Conservation (phyloP, 2,113 vertebrate genomes). For the Acinonyx jubatus region DNA sequence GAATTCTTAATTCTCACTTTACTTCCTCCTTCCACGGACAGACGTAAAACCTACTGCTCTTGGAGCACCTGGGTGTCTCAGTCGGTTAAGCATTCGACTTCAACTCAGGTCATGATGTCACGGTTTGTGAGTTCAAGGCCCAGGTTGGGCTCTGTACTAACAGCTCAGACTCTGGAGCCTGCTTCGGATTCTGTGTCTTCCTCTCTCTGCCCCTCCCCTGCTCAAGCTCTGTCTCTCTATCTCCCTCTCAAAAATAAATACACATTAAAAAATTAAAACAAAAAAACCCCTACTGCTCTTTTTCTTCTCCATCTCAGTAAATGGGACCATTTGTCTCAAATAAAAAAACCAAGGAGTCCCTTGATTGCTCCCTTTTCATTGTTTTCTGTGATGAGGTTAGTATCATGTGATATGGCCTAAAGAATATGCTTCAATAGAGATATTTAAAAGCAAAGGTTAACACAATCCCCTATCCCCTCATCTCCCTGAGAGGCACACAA, state of each 20-base stretch:
- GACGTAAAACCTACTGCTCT: neutral
- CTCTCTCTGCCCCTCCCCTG: too few relatives aligned
- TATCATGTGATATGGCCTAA: neutral
- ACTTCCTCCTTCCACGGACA: neutral
- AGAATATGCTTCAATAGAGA: neutral
- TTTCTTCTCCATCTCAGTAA: neutral
- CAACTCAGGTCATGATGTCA: too few relatives aligned
- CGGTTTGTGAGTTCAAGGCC: too few relatives aligned
- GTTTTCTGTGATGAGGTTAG: neutral
- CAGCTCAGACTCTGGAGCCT: too few relatives aligned
- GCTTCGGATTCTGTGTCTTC: too few relatives aligned
- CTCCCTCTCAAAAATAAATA: too few relatives aligned
- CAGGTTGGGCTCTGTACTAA: too few relatives aligned
- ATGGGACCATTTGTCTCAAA: neutral
- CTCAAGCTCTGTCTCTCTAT: too few relatives aligned
- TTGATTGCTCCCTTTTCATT: neutral
- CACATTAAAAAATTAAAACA: too few relatives aligned
- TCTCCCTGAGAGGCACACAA: neutral
- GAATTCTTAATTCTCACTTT: neutral
- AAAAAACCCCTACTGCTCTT: neutral
- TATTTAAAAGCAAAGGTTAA: neutral
- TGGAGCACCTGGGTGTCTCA: too few relatives aligned
- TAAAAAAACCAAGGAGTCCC: neutral
- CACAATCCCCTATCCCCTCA: neutral
- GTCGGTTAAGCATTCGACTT: too few relatives aligned